Conservation (phyloP, 2,888 invertebrate species). For the Proisotoma minuta region DNA sequence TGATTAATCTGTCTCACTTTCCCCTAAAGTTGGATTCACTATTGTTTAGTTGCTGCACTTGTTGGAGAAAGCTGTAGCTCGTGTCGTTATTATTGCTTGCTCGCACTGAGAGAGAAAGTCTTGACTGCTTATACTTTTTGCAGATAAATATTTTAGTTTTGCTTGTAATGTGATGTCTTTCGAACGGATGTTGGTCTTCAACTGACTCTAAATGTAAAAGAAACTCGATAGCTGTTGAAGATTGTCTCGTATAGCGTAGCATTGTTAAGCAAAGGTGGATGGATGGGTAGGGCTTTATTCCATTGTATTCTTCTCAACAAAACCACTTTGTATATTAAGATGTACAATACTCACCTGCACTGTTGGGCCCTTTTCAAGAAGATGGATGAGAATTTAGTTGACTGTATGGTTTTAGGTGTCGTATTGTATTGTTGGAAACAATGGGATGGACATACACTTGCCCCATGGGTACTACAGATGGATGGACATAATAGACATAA, state of each 20-base stretch:
- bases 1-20: too few species aligned
- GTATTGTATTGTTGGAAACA: neutral
- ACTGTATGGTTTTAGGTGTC: neutral
- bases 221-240: constrained; percentile 9
- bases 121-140: too few species aligned
- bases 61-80: too few species aligned
- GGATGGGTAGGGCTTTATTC: neutral
- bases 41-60: too few species aligned
- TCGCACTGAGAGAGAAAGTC: too few species aligned
- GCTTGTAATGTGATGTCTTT: constrained; percentile 10
- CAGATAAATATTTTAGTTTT: too few species aligned
- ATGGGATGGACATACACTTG: constrained; percentile 8
- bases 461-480: neutral
- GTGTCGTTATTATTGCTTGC: too few species aligned
- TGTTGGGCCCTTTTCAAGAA: neutral
- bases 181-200: constrained; percentile 19
- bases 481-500: neutral
- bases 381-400: neutral
- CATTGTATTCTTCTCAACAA: too few species aligned
- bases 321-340: too few species aligned
- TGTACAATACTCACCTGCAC: neutral
- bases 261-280: neutral
- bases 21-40: too few species aligned
- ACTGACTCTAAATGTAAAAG: constrained; percentile 9
- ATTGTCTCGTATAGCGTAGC: neutral